phyloP scores from a whole-genome alignment of 2,888 invertebrate species.

The Parnassius orleans region DNA sequence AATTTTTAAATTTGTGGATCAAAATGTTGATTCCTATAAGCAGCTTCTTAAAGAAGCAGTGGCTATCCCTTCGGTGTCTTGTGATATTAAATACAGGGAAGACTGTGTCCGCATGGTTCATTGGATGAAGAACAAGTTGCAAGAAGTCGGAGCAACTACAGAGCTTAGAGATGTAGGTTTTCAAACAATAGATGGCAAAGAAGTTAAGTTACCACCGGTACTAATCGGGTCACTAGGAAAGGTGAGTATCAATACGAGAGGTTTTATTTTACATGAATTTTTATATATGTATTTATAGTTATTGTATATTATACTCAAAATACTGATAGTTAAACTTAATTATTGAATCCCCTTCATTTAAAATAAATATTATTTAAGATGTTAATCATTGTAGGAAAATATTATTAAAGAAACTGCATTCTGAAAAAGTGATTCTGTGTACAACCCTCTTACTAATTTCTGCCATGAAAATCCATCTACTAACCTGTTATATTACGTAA shows the following conservation, averaged over 20 bases:
- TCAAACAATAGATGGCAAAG: constrained; percentile 86
- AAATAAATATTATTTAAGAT: too few species aligned
- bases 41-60: constrained; percentile 91
- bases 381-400: too few species aligned
- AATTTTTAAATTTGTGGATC: constrained; percentile 87
- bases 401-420: too few species aligned
- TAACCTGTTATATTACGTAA: too few species aligned
- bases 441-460: too few species aligned
- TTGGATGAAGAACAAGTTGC: constrained; percentile 87
- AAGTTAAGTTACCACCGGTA: constrained; percentile 91
- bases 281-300: too few species aligned
- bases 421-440: too few species aligned
- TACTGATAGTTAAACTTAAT: too few species aligned
- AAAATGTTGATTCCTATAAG: constrained; percentile 88
- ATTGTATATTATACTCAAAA: too few species aligned
- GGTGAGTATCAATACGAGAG: constrained; percentile 51
- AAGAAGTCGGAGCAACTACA: constrained; percentile 85
- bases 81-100: constrained; percentile 89
- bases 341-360: too few species aligned
- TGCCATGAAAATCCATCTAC: too few species aligned
- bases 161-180: constrained; percentile 89
- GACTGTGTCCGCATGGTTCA: constrained; percentile 93
- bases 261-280: too few species aligned
- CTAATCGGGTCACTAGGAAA: constrained; percentile 89
- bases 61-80: constrained; percentile 97